phyloP scores from a whole-genome alignment of 2,113 vertebrate species.

The Ivindomyrus marchei region DNA sequence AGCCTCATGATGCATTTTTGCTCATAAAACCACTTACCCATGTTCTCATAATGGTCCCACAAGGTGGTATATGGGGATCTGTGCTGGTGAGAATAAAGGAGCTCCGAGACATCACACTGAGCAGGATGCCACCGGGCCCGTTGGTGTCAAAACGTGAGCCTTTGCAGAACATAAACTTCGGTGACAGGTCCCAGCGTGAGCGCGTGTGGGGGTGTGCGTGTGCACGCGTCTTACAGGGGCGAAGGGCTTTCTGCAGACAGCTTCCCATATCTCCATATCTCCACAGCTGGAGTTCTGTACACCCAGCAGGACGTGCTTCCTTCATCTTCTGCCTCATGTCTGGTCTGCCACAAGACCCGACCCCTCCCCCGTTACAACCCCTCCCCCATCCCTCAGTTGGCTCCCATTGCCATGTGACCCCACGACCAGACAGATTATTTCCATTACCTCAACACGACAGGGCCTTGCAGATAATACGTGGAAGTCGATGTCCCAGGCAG shows the following conservation, averaged over 20 bases:
- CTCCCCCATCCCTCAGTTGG: neutral
- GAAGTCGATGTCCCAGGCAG: neutral
- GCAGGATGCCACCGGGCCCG: neutral
- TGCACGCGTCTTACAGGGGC: neutral
- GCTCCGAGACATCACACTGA: neutral
- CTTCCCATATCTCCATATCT: neutral
- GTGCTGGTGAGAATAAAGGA: neutral
- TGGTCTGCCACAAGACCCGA: neutral
- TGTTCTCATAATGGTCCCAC: neutral
- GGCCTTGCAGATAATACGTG: neutral
- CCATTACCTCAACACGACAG: neutral
- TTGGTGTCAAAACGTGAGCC: neutral
- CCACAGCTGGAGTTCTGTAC: constrained; percentile 2
- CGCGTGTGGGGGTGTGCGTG: constrained; percentile 9
- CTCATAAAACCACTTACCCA: neutral
- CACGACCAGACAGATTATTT: neutral
- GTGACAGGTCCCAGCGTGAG: neutral
- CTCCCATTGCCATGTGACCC: neutral
- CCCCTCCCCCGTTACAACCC: neutral
- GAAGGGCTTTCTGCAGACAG: constrained; percentile 30
- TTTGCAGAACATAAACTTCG: constrained; percentile 1
- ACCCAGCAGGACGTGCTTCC: neutral
- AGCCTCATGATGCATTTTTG: neutral
- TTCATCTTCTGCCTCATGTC: neutral
- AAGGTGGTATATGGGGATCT: neutral